Evolutionary conservation across 2,888 invertebrate genomes (phyloP).

Genomic region (Agrotis clavis): DNA sequence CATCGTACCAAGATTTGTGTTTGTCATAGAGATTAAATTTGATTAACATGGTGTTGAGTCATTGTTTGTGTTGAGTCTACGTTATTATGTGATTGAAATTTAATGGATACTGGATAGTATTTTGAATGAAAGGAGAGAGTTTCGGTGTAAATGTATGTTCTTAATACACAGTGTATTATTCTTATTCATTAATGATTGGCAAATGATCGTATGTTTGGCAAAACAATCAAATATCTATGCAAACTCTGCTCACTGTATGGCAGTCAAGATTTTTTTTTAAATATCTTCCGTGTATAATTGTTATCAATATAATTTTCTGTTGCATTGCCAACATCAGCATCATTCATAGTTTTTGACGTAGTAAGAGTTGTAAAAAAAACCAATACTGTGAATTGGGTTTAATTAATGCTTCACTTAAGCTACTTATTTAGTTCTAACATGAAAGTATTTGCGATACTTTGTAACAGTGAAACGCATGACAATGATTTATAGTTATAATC

Average conservation of each 20-base stretch:
- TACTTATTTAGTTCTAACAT: too few relatives aligned
- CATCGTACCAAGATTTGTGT: slow-evolving; percentile 23
- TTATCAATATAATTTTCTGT: too few relatives aligned
- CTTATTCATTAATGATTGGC: background rate
- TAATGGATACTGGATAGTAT: background rate
- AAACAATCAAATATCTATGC: background rate
- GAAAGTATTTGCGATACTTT: background rate
- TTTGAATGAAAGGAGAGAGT: background rate
- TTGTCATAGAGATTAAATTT: slow-evolving; percentile 15
- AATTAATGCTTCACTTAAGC: too few relatives aligned
- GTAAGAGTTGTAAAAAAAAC: too few relatives aligned
- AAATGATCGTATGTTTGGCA: background rate
- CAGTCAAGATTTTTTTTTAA: too few relatives aligned
- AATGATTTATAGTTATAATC: slow-evolving; percentile 60
- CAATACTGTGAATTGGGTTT: too few relatives aligned
- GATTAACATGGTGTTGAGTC: slow-evolving; percentile 11
- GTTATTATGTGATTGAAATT: background rate
- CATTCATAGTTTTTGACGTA: too few relatives aligned
- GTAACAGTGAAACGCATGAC: background rate
- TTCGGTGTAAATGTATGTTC: background rate
- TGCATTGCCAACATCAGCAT: too few relatives aligned
- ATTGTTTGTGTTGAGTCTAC: background rate
- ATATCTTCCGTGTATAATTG: too few relatives aligned
- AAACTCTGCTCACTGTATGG: too few relatives aligned
- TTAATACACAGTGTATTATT: background rate